These are phyloP conservation scores for Tromatobia lineatoria DNA, from an alignment of 2,888 invertebrate species.

Conservation along the genomic window DNA sequence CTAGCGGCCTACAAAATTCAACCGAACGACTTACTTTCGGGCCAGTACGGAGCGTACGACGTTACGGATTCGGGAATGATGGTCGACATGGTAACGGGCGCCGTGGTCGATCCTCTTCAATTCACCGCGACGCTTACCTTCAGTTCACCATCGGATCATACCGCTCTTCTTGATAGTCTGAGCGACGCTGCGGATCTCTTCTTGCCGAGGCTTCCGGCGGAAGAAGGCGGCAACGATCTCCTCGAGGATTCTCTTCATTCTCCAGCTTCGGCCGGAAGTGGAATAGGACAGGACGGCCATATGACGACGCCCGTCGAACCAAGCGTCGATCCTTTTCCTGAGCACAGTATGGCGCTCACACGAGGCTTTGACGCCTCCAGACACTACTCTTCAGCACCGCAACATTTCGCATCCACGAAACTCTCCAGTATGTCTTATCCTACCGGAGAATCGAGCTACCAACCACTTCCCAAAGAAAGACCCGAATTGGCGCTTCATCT, in stretches of 20 bases:
- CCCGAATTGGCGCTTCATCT: slow-evolving; percentile 88
- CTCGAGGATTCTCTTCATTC: slow-evolving; percentile 90
- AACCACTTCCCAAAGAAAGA: slow-evolving; percentile 88
- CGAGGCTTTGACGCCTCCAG: slow-evolving; percentile 75
- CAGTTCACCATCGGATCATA: slow-evolving; percentile 91
- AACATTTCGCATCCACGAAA: slow-evolving; percentile 80
- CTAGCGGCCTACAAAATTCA: slow-evolving; percentile 91
- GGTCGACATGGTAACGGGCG: slow-evolving; percentile 92
- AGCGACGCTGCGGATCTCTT: slow-evolving; percentile 94
- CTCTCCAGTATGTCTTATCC: slow-evolving; percentile 77
- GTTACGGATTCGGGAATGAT: slow-evolving; percentile 91
- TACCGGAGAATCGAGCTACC: slow-evolving; percentile 86
- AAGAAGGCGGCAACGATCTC: slow-evolving; percentile 89
- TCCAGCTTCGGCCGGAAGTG: slow-evolving; percentile 87
- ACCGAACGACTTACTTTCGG: slow-evolving; percentile 88
- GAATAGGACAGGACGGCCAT: slow-evolving; percentile 82
- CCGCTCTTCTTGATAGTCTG: slow-evolving; percentile 90
- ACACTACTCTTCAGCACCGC: slow-evolving; percentile 80
- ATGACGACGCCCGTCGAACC: slow-evolving; percentile 90
- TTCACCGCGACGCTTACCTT: slow-evolving; percentile 94
- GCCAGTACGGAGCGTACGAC: slow-evolving; percentile 89
- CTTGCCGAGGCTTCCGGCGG: slow-evolving; percentile 89
- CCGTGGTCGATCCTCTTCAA: slow-evolving; percentile 92
- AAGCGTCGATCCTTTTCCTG: slow-evolving; percentile 91
- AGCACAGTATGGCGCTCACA: slow-evolving; percentile 88